phyloP scores from a whole-genome alignment of 2,113 vertebrate genomes.

The Lophotis ruficrista region DNA sequence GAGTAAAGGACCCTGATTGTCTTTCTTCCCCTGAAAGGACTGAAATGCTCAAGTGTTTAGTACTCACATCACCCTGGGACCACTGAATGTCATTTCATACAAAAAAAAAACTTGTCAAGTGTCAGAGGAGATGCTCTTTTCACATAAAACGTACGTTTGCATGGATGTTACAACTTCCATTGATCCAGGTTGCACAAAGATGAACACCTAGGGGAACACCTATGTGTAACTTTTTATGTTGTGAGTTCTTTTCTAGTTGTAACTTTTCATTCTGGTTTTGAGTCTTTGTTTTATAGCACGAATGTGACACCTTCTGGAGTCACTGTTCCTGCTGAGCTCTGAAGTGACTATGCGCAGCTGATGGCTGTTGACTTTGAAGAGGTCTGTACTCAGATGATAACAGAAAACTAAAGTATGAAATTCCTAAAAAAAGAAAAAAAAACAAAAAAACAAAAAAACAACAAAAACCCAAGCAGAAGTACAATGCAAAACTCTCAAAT shows the following conservation, averaged over 20 bases:
- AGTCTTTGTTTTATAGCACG: background rate
- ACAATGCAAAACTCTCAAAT: background rate
- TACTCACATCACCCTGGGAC: background rate
- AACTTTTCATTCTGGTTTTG: background rate
- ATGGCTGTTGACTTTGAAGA: background rate
- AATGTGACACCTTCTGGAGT: background rate
- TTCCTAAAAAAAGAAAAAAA: background rate
- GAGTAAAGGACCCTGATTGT: background rate
- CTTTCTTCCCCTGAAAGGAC: background rate
- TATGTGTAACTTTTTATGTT: background rate
- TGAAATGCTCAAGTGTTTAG: background rate
- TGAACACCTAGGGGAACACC: background rate
- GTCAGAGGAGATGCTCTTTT: background rate
- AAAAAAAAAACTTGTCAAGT: background rate
- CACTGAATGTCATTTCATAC: background rate
- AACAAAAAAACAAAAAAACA: background rate
- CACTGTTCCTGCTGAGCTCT: background rate
- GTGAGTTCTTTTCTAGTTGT: background rate
- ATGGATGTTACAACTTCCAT: background rate
- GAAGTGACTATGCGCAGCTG: background rate
- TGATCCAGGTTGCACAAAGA: background rate
- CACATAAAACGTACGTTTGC: background rate
- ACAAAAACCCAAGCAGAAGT: background rate
- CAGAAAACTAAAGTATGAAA: background rate
- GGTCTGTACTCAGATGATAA: background rate